Conservation (phyloP, 2,113 vertebrate genomes). For the Condylura cristata region DNA sequence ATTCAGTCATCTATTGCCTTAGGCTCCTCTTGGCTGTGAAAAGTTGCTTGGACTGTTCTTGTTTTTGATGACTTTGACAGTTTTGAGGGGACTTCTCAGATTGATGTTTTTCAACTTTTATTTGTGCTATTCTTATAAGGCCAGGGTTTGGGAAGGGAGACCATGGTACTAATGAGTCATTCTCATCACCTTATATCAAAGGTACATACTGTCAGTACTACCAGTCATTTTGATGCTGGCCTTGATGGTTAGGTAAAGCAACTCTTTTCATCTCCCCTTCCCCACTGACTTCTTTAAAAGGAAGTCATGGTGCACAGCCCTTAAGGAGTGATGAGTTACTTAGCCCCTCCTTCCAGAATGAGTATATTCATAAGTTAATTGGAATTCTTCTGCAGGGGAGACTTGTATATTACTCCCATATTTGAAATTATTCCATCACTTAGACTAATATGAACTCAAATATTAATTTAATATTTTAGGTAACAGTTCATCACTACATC, state of each 20-base stretch:
- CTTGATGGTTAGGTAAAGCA: neutral
- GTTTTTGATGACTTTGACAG: neutral
- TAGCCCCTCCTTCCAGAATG: neutral
- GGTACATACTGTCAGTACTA: neutral
- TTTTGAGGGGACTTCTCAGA: neutral
- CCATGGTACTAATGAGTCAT: neutral
- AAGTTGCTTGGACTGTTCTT: neutral
- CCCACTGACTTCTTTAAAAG: neutral
- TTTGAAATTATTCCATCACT: neutral
- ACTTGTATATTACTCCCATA: neutral
- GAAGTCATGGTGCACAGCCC: neutral
- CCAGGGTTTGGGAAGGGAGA: neutral
- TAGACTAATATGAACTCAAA: neutral
- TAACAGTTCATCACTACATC: neutral
- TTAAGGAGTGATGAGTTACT: neutral
- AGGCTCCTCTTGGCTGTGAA: neutral
- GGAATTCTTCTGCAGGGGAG: neutral
- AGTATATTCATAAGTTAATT: neutral
- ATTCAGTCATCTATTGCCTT: neutral
- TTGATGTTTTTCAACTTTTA: neutral
- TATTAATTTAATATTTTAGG: conserved; percentile 19
- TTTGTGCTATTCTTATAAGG: neutral
- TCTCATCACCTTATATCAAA: neutral
- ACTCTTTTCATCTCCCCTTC: neutral
- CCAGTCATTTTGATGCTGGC: neutral